Base-by-base conservation (phyloP, 2,888 invertebrate species). In the Drosophila austrosaltans region DNA sequence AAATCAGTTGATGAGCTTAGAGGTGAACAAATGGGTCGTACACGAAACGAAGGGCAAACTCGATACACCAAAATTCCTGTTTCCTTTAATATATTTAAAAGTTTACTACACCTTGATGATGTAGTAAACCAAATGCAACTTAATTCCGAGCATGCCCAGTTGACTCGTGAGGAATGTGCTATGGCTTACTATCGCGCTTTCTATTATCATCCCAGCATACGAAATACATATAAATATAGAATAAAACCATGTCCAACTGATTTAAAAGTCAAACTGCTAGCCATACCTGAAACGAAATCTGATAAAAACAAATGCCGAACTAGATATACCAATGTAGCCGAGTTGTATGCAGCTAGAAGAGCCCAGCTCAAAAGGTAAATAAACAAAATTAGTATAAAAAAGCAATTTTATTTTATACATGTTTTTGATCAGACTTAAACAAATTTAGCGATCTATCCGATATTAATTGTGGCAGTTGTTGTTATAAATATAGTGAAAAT, bases 281-380 rank as follows among this genome's bases (percentile, higher is more conserved):
- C 48, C 12, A 25, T 48, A 48, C 22, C 48, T 22, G 22, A 48
- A 25, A 1, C 48, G 12, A 25, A 1, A 10, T 3, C 4, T 3
- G 48, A 48, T 2, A 16, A 12, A 12, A n/a, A 22, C 3, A 2
- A 20, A 12, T 20, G 30, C 22, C 12, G 3, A 42, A 30, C n/a
- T 30, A 8, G 8, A 30, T 8, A 2, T 3, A 5, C 25, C 44
- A 20, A 25, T 12, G 0, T 57, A 0, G 7, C 22, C 8, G 63
- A 42, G 6, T 16, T 77, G 32, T 53, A 69, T 61, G 53, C 54
- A 12, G 10, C 7, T 10, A 54, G 79, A 28, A 69, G 20, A 62
- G 44, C 54, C 0, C 57, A 73, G 22, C 36, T 79, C 8, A n/a
- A 16, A 5, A 25, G 42, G 79, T 78, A 56, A 71, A 36, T 22